phyloP scores from a whole-genome alignment of 2,888 invertebrate species.

The Ennomos erosarius region DNA sequence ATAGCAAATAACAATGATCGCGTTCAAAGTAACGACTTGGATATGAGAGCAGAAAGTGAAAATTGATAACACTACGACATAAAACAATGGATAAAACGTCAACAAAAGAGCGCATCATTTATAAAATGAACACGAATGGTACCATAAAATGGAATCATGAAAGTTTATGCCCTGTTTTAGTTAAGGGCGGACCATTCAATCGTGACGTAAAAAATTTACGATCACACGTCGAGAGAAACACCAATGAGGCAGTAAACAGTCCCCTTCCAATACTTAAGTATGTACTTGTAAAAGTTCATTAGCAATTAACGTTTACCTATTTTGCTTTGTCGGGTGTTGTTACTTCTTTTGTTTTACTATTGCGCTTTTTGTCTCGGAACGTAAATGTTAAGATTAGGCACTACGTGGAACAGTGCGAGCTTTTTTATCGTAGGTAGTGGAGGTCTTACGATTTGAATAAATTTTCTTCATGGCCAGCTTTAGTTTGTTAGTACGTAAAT shows the following conservation, averaged over 20 bases:
- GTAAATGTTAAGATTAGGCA: constrained; percentile 20
- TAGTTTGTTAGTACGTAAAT: constrained; percentile 18
- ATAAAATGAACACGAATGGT: constrained; percentile 82
- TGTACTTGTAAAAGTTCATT: constrained; percentile 78
- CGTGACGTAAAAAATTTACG: constrained; percentile 82
- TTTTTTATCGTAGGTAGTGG: constrained; percentile 20
- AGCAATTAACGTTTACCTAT: constrained; percentile 68
- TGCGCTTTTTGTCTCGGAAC: constrained; percentile 21
- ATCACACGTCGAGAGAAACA: constrained; percentile 83
- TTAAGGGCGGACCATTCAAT: constrained; percentile 82
- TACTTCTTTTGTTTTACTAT: constrained; percentile 43
- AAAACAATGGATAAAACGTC: constrained; percentile 58
- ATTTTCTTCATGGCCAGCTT: constrained; percentile 29
- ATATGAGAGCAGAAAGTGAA: constrained; percentile 31
- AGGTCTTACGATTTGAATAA: constrained; percentile 24
- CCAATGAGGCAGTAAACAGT: constrained; percentile 82
- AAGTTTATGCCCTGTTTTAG: constrained; percentile 83
- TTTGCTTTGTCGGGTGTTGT: constrained; percentile 51
- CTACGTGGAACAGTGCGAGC: constrained; percentile 6
- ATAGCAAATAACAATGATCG: constrained; percentile 24
- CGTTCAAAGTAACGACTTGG: constrained; percentile 13
- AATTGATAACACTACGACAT: constrained; percentile 48
- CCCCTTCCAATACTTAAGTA: constrained; percentile 71
- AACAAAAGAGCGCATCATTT: constrained; percentile 71
- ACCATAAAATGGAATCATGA: constrained; percentile 80